A percentile compares a stretch with the other conserved stretches of the same genome.
phyloP scores from a whole-genome alignment of 1,140 invertebrate genomes.

The Eciton burchellii region DNA sequence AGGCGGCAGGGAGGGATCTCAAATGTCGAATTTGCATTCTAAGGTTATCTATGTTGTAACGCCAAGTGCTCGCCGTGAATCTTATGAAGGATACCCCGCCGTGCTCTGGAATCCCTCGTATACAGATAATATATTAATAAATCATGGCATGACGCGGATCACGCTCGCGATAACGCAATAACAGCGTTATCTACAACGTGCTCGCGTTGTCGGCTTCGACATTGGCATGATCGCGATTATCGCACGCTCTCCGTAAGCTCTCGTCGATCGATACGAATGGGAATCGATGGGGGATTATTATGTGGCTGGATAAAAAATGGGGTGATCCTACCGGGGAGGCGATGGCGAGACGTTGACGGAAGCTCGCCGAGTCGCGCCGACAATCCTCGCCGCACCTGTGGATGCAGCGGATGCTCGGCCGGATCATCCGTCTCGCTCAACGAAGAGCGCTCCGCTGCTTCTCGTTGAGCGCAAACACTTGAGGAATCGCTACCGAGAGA shows the following conservation, averaged over 20 bases:
- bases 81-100: not conserved
- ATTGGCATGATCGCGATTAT: slow-evolving; percentile 30
- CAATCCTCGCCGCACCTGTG: slow-evolving; percentile 64
- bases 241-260: slow-evolving; percentile 64
- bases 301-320: slow-evolving; percentile 64
- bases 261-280: slow-evolving; percentile 65
- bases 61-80: not conserved
- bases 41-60: not conserved
- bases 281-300: slow-evolving; percentile 72
- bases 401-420: slow-evolving; percentile 58
- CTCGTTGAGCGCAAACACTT: not conserved
- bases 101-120: not conserved
- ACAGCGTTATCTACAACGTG: slow-evolving; percentile 1
- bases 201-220: not conserved
- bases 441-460: not conserved
- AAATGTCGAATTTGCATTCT: not conserved
- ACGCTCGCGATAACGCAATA: not conserved
- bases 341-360: slow-evolving; percentile 1
- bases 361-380: slow-evolving; percentile 24
- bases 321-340: slow-evolving; percentile 7
- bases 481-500: not conserved
- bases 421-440: slow-evolving; percentile 24
- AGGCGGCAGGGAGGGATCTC: not conserved
- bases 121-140: slow-evolving; percentile 28
- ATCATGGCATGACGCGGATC: not conserved